A percentile compares a stretch with the other conserved stretches of the same genome.
Evolutionary conservation across 2,113 vertebrate species (phyloP).

Genomic region (Barbus barbus): DNA sequence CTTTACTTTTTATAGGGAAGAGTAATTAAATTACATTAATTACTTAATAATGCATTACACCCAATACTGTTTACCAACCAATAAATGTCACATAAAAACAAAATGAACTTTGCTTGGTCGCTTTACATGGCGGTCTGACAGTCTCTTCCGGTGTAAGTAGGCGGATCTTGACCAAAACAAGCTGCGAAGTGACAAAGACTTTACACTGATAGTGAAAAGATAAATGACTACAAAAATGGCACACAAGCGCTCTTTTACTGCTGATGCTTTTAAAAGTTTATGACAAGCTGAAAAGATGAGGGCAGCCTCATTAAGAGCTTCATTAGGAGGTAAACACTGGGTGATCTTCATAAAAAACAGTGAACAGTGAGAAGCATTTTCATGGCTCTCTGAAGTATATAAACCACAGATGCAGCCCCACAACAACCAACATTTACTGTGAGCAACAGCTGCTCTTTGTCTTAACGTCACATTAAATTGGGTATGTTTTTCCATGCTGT

Average conservation of each 20-base stretch:
- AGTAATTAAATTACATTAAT: neutral
- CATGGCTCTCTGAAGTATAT: slow-evolving; percentile 9
- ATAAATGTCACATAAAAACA: neutral
- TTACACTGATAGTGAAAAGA: neutral
- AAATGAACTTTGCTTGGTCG: neutral
- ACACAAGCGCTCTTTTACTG: neutral
- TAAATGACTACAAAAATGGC: neutral
- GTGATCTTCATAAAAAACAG: neutral
- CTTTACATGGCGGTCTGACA: neutral
- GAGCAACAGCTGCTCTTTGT: slow-evolving; percentile 27
- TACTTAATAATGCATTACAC: neutral
- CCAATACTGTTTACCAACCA: neutral
- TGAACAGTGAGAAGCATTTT: neutral
- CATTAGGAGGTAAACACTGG: neutral
- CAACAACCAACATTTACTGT: slow-evolving; percentile 10
- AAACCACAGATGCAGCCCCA: slow-evolving; percentile 15
- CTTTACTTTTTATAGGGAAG: neutral
- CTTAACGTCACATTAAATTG: slow-evolving; percentile 26
- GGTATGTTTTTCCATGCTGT: slow-evolving; percentile 45
- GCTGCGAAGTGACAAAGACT: neutral
- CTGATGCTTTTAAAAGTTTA: neutral
- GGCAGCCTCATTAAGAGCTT: neutral
- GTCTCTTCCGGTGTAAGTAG: neutral
- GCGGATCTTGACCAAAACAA: neutral
- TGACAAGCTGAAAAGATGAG: neutral